A percentile compares a stretch with the other conserved stretches of the same genome.
These are phyloP conservation scores for Watersipora subatra DNA, from an alignment of 1,140 invertebrate genomes.

Conservation along the genomic window DNA sequence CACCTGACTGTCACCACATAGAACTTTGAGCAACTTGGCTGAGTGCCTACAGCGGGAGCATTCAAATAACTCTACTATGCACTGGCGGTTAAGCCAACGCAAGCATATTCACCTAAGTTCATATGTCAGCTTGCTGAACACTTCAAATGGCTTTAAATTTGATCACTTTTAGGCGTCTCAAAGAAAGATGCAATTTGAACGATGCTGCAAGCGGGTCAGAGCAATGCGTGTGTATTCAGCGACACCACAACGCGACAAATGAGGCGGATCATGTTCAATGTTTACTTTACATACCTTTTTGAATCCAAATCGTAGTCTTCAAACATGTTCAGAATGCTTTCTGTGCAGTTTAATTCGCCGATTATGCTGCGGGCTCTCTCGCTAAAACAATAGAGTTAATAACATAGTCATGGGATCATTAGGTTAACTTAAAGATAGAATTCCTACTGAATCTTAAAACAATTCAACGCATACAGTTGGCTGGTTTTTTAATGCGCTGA, in stretches of 20 bases:
- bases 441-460: neutral
- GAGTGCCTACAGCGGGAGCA: constrained; percentile 26
- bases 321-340: constrained; percentile 28
- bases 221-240: neutral
- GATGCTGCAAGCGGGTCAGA: neutral
- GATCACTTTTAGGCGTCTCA: neutral
- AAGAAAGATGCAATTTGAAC: neutral
- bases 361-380: constrained; percentile 18
- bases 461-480: neutral
- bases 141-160: neutral
- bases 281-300: constrained; percentile 32
- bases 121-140: neutral
- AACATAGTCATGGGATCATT: neutral
- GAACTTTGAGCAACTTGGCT: constrained; percentile 31
- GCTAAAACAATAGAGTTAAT: constrained; percentile 14
- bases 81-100: neutral
- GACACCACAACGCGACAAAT: no score
- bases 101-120: neutral
- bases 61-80: neutral
- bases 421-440: neutral
- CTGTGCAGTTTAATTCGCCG: constrained; percentile 27
- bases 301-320: constrained; percentile 33
- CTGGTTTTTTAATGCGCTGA: neutral
- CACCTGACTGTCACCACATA: constrained; percentile 30
- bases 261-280: no score